Conservation (phyloP, 2,113 vertebrate species). For the Chaetops frenatus region DNA sequence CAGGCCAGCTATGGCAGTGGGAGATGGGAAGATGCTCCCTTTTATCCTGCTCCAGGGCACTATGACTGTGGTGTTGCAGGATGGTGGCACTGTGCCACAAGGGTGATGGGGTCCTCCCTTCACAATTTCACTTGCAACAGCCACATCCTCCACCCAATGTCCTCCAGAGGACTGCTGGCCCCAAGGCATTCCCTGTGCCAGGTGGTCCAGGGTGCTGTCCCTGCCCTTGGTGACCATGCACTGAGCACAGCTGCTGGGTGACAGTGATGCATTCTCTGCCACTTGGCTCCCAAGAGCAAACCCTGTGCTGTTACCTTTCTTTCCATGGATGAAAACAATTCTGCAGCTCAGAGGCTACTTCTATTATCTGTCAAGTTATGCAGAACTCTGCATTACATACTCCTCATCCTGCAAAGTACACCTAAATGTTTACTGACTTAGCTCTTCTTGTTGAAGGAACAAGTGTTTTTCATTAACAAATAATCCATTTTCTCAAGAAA, state of each 20-base stretch:
- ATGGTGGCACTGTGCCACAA: neutral
- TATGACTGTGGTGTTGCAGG: rapidly evolving
- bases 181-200: neutral
- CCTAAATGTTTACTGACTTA: neutral
- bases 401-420: neutral
- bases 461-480: neutral
- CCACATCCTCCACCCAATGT: neutral
- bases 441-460: neutral
- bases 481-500: neutral
- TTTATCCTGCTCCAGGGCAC: neutral
- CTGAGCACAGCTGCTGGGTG: rapidly evolving
- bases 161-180: neutral
- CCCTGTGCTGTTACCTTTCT: neutral
- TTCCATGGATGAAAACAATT: neutral
- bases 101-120: rapidly evolving
- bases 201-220: neutral
- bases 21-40: neutral
- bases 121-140: neutral
- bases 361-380: neutral
- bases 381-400: neutral
- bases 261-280: neutral
- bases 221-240: neutral
- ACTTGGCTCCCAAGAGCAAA: neutral
- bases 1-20: neutral
- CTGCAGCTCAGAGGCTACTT: neutral